Conservation (phyloP, 2,888 invertebrate species). For the Microplitis deprimator region DNA sequence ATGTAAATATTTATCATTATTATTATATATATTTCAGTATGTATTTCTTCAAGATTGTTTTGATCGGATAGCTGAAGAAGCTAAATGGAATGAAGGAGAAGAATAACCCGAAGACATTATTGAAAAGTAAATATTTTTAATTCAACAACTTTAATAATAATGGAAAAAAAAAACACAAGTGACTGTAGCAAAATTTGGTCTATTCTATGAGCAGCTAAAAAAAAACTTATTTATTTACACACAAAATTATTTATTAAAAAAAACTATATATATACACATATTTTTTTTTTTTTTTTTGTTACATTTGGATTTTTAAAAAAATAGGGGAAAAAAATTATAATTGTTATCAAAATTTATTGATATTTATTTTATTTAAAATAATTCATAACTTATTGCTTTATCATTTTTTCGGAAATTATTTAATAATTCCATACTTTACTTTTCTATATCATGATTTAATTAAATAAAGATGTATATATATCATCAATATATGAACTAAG, state of each 20-base stretch:
- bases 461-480: background rate
- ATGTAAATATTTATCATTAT: background rate
- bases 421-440: constrained; percentile 7
- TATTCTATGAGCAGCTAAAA: no score
- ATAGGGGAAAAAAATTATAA: no score
- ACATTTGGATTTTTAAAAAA: no score
- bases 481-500: background rate
- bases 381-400: background rate
- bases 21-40: constrained; percentile 75
- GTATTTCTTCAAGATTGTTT: constrained; percentile 94
- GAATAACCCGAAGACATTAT: constrained; percentile 74
- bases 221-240: no score
- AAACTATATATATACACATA: no score
- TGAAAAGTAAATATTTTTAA: background rate
- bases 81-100: constrained; percentile 87
- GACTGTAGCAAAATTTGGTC: no score
- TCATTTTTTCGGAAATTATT: background rate
- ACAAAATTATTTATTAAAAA: no score
- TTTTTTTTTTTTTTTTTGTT: no score
- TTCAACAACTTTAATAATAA: background rate
- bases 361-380: background rate
- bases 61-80: constrained; percentile 94
- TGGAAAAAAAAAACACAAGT: no score
- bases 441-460: background rate
- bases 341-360: no score